These are phyloP conservation scores for Callaeas wilsoni DNA, from an alignment of 2,113 vertebrate species.

Conservation along the genomic window DNA sequence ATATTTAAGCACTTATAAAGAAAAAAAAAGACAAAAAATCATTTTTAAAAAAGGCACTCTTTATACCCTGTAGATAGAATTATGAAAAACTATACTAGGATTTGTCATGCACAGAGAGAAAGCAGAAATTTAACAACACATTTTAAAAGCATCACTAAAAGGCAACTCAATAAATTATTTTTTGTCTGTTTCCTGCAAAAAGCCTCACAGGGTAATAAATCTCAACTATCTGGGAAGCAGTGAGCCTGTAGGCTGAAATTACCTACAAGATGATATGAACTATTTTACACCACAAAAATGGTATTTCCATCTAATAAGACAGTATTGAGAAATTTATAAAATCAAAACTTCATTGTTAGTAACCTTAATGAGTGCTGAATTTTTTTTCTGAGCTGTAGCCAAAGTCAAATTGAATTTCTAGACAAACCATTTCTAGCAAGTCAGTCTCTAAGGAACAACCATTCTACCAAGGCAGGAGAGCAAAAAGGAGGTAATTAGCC, in stretches of 20 bases:
- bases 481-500: neutral
- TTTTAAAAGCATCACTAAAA: neutral
- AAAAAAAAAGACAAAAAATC: neutral
- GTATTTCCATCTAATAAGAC: neutral
- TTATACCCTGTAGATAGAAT: neutral
- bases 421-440: neutral
- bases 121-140: neutral
- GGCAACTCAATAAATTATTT: neutral
- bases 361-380: neutral
- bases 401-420: neutral
- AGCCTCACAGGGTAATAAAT: neutral
- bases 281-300: neutral
- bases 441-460: neutral
- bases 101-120: neutral
- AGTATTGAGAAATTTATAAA: neutral
- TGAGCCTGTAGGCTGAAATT: slow-evolving; percentile 5
- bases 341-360: neutral
- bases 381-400: neutral
- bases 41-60: rapidly evolving
- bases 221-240: neutral
- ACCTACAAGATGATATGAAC: neutral
- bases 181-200: neutral
- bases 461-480: neutral
- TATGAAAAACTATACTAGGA: neutral
- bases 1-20: neutral